phyloP scores from a whole-genome alignment of 2,113 vertebrate genomes.

The Clarias magur region DNA sequence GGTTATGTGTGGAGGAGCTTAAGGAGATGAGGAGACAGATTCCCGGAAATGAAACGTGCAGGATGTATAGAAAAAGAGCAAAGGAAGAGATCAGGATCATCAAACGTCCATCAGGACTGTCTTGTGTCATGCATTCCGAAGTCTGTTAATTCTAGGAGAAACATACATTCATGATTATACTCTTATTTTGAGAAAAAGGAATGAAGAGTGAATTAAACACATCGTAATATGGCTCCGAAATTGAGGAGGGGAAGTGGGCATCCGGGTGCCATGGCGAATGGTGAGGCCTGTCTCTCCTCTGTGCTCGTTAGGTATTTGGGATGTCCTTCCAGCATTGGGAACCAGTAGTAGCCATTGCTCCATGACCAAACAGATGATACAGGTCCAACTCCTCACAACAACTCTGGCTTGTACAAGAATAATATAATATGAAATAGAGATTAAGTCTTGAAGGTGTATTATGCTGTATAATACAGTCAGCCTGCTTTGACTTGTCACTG shows the following conservation, averaged over 20 bases:
- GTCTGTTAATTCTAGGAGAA: neutral
- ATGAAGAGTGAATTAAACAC: neutral
- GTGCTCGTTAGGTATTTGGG: constrained; percentile 64
- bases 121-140: neutral
- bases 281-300: constrained; percentile 55
- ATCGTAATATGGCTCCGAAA: neutral
- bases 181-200: neutral
- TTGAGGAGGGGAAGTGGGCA: neutral
- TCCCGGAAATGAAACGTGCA: constrained; percentile 17
- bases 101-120: neutral
- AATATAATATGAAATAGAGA: neutral
- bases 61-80: neutral
- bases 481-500: neutral
- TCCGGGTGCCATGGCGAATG: constrained; percentile 32
- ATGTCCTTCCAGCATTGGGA: constrained; percentile 58
- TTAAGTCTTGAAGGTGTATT: neutral
- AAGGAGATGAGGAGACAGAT: constrained; percentile 25
- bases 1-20: neutral
- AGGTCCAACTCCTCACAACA: constrained; percentile 38
- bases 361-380: constrained; percentile 60
- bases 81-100: no score
- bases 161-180: neutral
- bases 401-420: neutral
- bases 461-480: neutral
- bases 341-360: constrained; percentile 50